Conservation (phyloP, 2,888 invertebrate genomes). For the Tipula helvola region DNA sequence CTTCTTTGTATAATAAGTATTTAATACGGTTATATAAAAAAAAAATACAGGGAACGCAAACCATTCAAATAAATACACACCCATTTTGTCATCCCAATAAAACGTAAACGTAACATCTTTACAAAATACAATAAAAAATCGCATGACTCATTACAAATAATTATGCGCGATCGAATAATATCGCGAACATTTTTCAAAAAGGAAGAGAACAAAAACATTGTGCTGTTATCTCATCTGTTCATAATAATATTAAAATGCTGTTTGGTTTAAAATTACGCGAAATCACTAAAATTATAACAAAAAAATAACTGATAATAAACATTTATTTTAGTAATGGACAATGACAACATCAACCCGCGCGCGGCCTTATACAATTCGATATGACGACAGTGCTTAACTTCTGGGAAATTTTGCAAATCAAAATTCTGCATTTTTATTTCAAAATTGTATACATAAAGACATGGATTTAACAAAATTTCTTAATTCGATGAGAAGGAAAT, state of each 20-base stretch:
- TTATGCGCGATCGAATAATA: not conserved
- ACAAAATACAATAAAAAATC: not conserved
- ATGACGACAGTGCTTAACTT: not conserved
- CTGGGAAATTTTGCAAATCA: not conserved
- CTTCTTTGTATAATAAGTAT: not conserved
- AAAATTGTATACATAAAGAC: no score
- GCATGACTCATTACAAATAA: not conserved
- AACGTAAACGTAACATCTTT: not conserved
- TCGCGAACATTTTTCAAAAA: not conserved
- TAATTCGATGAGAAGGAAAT: no score
- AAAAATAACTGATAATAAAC: not conserved
- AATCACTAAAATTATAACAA: not conserved
- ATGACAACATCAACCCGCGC: not conserved
- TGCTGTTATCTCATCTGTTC: not conserved
- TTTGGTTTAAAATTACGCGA: not conserved
- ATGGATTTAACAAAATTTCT: no score
- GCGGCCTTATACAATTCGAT: not conserved
- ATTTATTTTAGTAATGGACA: not conserved
- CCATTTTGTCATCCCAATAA: not conserved
- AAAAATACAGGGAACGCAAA: not conserved
- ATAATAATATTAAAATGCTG: not conserved
- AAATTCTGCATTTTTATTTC: not conserved
- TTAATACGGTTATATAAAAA: not conserved
- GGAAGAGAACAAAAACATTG: not conserved
- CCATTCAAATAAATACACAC: not conserved